These are phyloP conservation scores for Gadus macrocephalus DNA, from an alignment of 2,113 vertebrate species.

Conservation along the genomic window DNA sequence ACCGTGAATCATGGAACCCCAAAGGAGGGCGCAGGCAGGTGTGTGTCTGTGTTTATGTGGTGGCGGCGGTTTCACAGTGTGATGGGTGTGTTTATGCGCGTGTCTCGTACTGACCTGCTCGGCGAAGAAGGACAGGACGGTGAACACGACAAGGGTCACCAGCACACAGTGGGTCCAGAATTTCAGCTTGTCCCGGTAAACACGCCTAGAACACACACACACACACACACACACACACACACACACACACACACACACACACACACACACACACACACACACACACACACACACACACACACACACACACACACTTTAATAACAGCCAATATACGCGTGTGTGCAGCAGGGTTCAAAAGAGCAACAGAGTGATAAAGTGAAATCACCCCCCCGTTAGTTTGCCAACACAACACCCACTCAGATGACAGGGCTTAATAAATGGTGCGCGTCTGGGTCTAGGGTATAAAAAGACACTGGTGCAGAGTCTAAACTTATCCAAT, in stretches of 20 bases:
- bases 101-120: conserved; percentile 82
- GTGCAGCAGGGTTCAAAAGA: conserved; percentile 27
- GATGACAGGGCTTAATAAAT: background rate
- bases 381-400: conserved; percentile 42
- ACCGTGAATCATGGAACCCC: conserved; percentile 47
- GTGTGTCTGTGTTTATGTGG: background rate
- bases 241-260: conserved; percentile 7
- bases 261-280: conserved; percentile 4
- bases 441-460: background rate
- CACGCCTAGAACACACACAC: conserved; percentile 73
- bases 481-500: background rate
- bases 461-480: background rate
- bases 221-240: background rate
- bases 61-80: background rate
- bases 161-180: conserved; percentile 98
- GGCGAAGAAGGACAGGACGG: conserved; percentile 94
- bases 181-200: conserved; percentile 93
- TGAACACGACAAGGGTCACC: conserved; percentile 90
- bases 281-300: conserved; percentile 4
- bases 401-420: background rate
- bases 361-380: conserved; percentile 46
- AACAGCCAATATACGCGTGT: background rate
- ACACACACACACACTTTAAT: conserved; percentile 1
- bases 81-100: conserved; percentile 6
- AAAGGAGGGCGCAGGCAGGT: background rate